These are phyloP conservation scores for Tipula vernalis DNA, from an alignment of 2,888 invertebrate species.

Conservation along the genomic window DNA sequence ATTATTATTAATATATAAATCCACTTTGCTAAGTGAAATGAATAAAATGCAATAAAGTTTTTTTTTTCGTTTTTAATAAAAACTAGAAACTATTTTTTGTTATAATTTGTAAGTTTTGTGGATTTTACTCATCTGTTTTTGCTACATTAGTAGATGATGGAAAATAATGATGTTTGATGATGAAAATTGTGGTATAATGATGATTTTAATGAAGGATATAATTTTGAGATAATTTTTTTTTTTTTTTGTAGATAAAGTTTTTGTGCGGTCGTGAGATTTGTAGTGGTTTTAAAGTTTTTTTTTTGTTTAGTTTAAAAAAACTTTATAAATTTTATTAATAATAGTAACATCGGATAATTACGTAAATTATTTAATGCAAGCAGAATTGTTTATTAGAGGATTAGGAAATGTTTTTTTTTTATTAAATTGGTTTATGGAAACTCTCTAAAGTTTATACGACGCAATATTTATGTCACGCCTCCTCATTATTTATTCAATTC, in stretches of 20 bases:
- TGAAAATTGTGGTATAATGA: background rate
- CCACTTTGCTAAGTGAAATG: background rate
- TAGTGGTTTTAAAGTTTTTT: background rate
- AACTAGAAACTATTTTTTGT: background rate
- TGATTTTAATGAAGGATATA: background rate
- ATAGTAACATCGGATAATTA: background rate
- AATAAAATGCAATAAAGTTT: background rate
- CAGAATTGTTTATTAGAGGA: background rate
- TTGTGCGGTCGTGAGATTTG: background rate
- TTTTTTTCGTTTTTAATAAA: background rate
- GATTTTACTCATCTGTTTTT: background rate
- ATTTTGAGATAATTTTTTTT: background rate
- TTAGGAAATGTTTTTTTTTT: background rate
- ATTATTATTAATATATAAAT: background rate
- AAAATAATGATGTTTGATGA: background rate
- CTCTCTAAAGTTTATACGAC: background rate
- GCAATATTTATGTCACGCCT: background rate
- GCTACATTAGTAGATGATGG: background rate
- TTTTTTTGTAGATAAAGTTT: background rate
- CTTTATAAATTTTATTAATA: background rate
- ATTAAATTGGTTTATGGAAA: background rate
- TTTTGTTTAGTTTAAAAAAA: background rate
- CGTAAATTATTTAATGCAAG: background rate
- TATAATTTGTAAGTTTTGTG: background rate
- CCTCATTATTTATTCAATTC: background rate